Percentiles rank a stretch among this genome's conserved stretches.
phyloP scores from a whole-genome alignment of 2,113 vertebrate species.

The Dipodomys spectabilis region DNA sequence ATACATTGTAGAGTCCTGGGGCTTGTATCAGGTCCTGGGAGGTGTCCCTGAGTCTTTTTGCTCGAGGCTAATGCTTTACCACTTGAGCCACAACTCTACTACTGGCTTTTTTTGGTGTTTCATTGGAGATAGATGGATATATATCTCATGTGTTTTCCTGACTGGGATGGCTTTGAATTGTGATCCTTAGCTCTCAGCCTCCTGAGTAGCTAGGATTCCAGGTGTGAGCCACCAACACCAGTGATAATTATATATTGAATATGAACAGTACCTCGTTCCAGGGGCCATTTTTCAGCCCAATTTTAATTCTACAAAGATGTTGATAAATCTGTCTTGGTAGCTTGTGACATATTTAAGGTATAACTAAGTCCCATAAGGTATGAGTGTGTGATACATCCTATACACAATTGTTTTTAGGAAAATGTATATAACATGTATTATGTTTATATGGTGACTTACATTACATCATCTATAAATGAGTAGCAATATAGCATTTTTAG shows the following conservation, averaged over 20 bases:
- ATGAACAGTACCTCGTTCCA: background rate
- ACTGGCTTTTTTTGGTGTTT: no score
- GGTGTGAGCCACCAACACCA: no score
- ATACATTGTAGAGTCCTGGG: background rate
- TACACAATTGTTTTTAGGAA: background rate
- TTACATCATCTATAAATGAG: background rate
- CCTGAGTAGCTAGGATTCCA: no score
- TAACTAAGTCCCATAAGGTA: background rate
- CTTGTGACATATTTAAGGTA: background rate
- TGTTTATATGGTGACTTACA: background rate
- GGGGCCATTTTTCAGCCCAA: background rate
- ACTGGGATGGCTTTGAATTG: no score
- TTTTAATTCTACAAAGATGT: conserved; percentile 23
- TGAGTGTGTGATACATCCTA: background rate
- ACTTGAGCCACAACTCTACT: no score
- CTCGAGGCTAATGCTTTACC: no score
- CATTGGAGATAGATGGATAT: no score
- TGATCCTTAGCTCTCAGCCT: no score
- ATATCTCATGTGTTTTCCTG: no score
- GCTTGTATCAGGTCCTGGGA: no score
- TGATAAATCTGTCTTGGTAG: background rate
- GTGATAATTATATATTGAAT: background rate
- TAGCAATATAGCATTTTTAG: background rate
- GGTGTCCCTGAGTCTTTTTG: no score
- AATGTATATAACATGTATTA: background rate